Percentiles rank a stretch among this genome's conserved stretches.
These are phyloP conservation scores for Parthenolecanium corni DNA, from an alignment of 2,888 invertebrate species.

Conservation along the genomic window DNA sequence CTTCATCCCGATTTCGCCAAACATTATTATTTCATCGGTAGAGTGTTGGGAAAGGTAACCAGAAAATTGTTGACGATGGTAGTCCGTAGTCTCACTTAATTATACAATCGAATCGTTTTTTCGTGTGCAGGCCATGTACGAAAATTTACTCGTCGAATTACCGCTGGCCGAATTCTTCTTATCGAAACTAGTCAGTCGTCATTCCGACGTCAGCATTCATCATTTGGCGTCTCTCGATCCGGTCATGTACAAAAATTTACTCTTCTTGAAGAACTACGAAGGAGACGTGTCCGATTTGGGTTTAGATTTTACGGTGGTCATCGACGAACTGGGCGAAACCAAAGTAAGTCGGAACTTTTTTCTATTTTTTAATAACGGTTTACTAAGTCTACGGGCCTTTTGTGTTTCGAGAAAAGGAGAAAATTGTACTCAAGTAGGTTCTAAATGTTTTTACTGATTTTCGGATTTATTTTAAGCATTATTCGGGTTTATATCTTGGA, in stretches of 20 bases:
- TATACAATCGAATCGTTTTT: too few species aligned
- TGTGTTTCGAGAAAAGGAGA: too few species aligned
- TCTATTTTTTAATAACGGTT: not conserved
- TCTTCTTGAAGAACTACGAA: conserved; percentile 72
- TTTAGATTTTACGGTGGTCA: conserved; percentile 84
- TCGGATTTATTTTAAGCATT: too few species aligned
- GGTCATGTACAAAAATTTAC: conserved; percentile 75
- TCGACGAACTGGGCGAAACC: conserved; percentile 80
- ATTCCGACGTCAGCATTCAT: conserved; percentile 72
- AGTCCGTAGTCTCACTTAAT: too few species aligned
- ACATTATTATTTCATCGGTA: conserved; percentile 89
- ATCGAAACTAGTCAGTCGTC: conserved; percentile 69
- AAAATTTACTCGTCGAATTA: conserved; percentile 84
- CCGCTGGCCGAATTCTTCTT: conserved; percentile 94
- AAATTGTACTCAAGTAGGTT: too few species aligned
- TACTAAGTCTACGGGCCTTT: too few species aligned
- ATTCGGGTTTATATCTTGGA: too few species aligned
- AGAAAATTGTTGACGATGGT: not conserved
- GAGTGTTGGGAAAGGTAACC: conserved; percentile 80
- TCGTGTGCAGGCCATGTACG: conserved; percentile 66
- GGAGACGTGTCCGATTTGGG: conserved; percentile 80
- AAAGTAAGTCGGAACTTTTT: conserved; percentile 45
- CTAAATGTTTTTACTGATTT: too few species aligned
- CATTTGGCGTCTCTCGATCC: conserved; percentile 89
- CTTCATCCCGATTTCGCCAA: conserved; percentile 73